These are phyloP conservation scores for Agrilus planipennis DNA, from an alignment of 1,140 invertebrate genomes.

Conservation along the genomic window DNA sequence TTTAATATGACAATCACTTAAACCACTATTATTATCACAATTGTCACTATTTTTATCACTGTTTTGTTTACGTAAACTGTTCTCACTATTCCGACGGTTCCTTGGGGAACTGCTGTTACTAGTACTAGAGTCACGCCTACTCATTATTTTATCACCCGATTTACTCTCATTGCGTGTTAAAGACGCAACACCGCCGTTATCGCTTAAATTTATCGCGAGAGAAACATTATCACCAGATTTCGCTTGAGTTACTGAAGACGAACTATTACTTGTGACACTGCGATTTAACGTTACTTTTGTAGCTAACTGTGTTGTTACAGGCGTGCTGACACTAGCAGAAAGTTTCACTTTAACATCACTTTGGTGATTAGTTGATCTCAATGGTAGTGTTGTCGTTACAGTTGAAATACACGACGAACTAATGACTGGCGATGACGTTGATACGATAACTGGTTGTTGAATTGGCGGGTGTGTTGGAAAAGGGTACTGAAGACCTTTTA, in stretches of 20 bases:
- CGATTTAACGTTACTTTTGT: constrained; percentile 36
- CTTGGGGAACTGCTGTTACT: constrained; percentile 20
- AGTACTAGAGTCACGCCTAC: constrained; percentile 21
- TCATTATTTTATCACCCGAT: constrained; percentile 19
- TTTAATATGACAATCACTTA: too few relatives aligned
- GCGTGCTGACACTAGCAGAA: constrained; percentile 21
- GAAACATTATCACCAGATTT: constrained; percentile 15
- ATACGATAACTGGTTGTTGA: constrained; percentile 20
- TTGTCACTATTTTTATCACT: constrained; percentile 14
- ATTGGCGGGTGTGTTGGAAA: constrained; percentile 65
- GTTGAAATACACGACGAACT: constrained; percentile 8
- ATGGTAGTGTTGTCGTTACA: constrained; percentile 12
- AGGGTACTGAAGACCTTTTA: constrained; percentile 64
- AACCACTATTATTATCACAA: constrained; percentile 22
- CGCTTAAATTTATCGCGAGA: constrained; percentile 14
- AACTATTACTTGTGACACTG: constrained; percentile 19
- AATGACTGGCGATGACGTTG: constrained; percentile 11
- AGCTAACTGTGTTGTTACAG: constrained; percentile 35
- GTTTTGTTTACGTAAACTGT: constrained; percentile 17
- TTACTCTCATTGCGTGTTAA: constrained; percentile 1
- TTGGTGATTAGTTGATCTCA: constrained; percentile 20
- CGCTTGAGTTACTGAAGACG: constrained; percentile 14
- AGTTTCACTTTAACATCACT: constrained; percentile 32
- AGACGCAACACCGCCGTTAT: constrained; percentile 8
- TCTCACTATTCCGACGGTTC: constrained; percentile 33